A percentile compares a stretch with the other conserved stretches of the same genome.
These are phyloP conservation scores for Parasteatoda lunata DNA, from an alignment of 2,888 invertebrate species.

Conservation along the genomic window DNA sequence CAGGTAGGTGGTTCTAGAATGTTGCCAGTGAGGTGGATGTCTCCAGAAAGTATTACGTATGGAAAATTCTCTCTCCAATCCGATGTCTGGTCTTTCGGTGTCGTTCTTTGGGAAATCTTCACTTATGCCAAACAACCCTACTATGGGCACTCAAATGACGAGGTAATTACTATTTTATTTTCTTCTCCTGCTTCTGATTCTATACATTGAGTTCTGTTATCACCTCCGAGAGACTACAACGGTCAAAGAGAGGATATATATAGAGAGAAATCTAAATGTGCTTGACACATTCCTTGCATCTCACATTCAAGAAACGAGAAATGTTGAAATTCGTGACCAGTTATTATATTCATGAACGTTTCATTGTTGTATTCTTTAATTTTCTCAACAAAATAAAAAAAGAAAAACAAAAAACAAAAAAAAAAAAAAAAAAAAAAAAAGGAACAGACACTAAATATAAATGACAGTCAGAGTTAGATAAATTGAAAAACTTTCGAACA, in stretches of 20 bases:
- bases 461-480: too few relatives aligned
- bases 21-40: slow-evolving; percentile 96
- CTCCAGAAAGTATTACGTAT: slow-evolving; percentile 91
- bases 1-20: slow-evolving; percentile 85
- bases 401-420: too few relatives aligned
- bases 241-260: background rate
- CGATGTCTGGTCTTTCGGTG: slow-evolving; percentile 94
- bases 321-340: background rate
- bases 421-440: too few relatives aligned
- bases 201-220: background rate
- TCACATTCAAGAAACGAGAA: background rate
- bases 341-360: background rate
- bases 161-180: slow-evolving; percentile 75
- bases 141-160: slow-evolving; percentile 91
- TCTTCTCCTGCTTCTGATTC: background rate
- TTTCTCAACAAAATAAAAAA: too few relatives aligned
- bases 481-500: too few relatives aligned
- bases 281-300: background rate
- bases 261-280: background rate
- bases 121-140: slow-evolving; percentile 94
- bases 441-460: too few relatives aligned
- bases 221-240: background rate
- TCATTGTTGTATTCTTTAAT: too few relatives aligned
- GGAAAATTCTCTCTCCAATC: slow-evolving; percentile 92
- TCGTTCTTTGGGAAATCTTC: slow-evolving; percentile 95